Conservation (phyloP, 2,888 invertebrate genomes). For the Gisinianus flammeolus region DNA sequence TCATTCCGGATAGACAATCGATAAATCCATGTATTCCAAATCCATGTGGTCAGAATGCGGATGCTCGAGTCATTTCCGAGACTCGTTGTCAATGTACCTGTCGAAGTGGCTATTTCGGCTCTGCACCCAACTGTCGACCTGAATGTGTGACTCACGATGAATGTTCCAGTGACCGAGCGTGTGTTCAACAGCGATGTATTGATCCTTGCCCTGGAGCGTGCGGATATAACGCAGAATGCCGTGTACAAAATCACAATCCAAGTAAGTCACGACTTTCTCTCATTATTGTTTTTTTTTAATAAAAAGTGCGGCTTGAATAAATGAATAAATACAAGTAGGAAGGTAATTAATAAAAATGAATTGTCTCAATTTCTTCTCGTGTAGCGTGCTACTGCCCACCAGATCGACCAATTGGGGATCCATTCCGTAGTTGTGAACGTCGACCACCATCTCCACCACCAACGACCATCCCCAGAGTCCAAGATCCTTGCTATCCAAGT, state of each 20-base stretch:
- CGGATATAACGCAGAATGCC: conserved; percentile 59
- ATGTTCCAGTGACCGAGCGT: conserved; percentile 73
- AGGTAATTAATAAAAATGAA: conserved; percentile 61
- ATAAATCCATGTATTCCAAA: conserved; percentile 62
- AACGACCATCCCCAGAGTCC: conserved; percentile 57
- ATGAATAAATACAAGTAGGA: too few relatives aligned
- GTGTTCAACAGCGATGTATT: conserved; percentile 70
- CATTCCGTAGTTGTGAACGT: conserved; percentile 65
- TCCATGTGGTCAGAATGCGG: conserved; percentile 80
- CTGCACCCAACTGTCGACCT: conserved; percentile 63
- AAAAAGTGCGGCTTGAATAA: too few relatives aligned
- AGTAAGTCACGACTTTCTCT: too few relatives aligned
- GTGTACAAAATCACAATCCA: conserved; percentile 59
- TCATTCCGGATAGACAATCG: conserved; percentile 21
- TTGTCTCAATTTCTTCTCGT: conserved; percentile 65
- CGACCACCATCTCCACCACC: conserved; percentile 61
- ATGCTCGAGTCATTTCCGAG: conserved; percentile 61
- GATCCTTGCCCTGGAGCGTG: conserved; percentile 56
- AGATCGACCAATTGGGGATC: conserved; percentile 70
- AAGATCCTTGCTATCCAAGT: conserved; percentile 66
- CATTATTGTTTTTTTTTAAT: too few relatives aligned
- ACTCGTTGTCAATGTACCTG: conserved; percentile 61
- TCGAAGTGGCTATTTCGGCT: conserved; percentile 60
- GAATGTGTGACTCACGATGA: conserved; percentile 75
- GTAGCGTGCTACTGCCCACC: conserved; percentile 70